Evolutionary conservation across 2,797 vertebrate genomes (phyloP).

Genomic region (Brotogeris chrysoptera): DNA sequence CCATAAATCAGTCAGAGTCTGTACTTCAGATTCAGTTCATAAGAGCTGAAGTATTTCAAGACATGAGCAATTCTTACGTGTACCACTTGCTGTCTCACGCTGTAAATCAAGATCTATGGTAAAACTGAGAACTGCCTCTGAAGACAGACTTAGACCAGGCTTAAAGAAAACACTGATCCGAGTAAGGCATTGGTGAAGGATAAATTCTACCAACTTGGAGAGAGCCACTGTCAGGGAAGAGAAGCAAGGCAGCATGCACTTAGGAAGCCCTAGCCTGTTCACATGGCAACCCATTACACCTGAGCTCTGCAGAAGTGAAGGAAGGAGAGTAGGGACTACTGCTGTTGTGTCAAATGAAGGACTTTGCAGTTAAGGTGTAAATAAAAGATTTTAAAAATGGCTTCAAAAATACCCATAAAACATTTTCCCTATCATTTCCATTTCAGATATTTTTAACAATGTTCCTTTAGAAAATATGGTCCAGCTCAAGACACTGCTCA

Average conservation of each 20-base stretch:
- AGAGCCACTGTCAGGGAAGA: background rate
- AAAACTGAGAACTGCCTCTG: background rate
- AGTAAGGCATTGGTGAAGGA: background rate
- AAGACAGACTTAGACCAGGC: background rate
- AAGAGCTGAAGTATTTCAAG: constrained; percentile 9
- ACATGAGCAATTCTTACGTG: background rate
- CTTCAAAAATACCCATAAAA: accelerated
- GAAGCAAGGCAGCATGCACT: background rate
- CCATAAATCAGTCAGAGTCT: constrained; percentile 7
- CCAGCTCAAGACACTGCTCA: background rate
- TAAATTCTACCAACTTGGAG: background rate
- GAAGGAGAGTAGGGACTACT: background rate
- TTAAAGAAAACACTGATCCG: background rate
- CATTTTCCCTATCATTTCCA: background rate
- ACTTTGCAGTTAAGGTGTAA: background rate
- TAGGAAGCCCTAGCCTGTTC: background rate
- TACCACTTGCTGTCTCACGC: background rate
- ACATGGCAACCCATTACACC: background rate
- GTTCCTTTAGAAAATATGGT: background rate
- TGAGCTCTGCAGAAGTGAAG: background rate
- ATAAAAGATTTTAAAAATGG: background rate
- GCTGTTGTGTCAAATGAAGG: background rate
- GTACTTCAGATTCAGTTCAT: background rate
- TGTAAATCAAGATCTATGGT: background rate
- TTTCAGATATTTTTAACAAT: background rate